Evolutionary conservation across 2,797 vertebrate species (phyloP).

Genomic region (Ctenopoma kingsleyae): DNA sequence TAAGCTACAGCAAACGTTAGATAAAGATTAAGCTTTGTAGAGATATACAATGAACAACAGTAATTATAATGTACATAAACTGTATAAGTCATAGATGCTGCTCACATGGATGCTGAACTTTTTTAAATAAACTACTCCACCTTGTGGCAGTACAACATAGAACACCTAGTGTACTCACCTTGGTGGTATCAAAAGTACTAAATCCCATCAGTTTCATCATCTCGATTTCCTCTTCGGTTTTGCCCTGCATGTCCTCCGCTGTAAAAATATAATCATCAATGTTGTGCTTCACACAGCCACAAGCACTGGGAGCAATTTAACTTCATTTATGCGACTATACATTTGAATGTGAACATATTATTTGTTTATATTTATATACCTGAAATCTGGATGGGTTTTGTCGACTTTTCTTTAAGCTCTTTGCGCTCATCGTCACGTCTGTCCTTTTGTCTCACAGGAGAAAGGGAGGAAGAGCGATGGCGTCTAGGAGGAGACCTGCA

Average conservation of each 20-base stretch:
- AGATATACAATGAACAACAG: background rate
- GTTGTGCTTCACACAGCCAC: background rate
- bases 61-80: too few relatives aligned
- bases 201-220: conserved; percentile 99
- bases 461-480: conserved; percentile 90
- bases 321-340: background rate
- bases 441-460: conserved; percentile 90
- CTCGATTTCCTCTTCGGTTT: conserved; percentile 98
- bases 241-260: conserved; percentile 95
- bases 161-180: conserved; percentile 84
- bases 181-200: conserved; percentile 89
- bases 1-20: background rate
- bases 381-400: conserved; percentile 92
- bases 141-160: conserved; percentile 66
- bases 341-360: background rate
- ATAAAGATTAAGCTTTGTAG: background rate
- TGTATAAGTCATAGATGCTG: background rate
- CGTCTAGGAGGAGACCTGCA: conserved; percentile 89
- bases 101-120: background rate
- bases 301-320: too few relatives aligned
- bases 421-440: conserved; percentile 92
- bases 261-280: background rate
- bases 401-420: conserved; percentile 85
- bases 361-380: conserved; percentile 75
- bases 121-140: conserved; percentile 54